Conservation (phyloP, 2,797 vertebrate species). For the Clarias fuscus region DNA sequence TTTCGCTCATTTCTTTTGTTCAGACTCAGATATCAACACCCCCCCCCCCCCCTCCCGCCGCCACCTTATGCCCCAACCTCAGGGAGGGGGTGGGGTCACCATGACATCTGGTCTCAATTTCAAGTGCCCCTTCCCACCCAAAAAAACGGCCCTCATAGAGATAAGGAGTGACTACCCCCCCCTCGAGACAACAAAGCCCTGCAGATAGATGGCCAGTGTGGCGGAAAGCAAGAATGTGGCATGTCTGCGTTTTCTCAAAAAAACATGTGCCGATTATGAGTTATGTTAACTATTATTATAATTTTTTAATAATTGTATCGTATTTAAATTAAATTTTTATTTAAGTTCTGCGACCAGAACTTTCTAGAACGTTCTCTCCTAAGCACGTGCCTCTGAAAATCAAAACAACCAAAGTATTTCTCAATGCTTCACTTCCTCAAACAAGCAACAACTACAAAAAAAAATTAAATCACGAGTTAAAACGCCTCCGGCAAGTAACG, state of each 20-base stretch:
- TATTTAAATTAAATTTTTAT: no score
- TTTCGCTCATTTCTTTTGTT: conserved; percentile 63
- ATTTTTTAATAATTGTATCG: background rate
- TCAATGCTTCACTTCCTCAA: conserved; percentile 52
- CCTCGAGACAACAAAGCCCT: conserved; percentile 45
- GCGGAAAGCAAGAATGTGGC: background rate
- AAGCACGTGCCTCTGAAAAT: conserved; percentile 28
- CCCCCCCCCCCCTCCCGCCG: conserved; percentile 32
- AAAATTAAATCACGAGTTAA: background rate
- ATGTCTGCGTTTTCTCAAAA: background rate
- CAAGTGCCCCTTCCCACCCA: conserved; percentile 57
- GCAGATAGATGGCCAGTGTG: background rate
- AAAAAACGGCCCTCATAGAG: conserved; percentile 62
- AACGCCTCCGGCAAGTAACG: conserved; percentile 40
- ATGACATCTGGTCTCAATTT: conserved; percentile 76
- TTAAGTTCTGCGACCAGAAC: background rate
- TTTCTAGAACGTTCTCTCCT: conserved; percentile 6
- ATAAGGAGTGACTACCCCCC: conserved; percentile 43
- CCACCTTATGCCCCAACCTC: conserved; percentile 30
- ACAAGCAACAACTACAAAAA: conserved; percentile 33
- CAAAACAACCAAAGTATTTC: conserved; percentile 37
- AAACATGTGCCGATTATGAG: background rate
- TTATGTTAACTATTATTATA: background rate
- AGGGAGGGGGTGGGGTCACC: conserved; percentile 62
- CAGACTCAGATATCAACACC: conserved; percentile 58